Evolutionary conservation across 2,888 invertebrate species (phyloP), one percentile per base, ranked within the genome.

Genomic region (Dynastes hyllus): DNA sequence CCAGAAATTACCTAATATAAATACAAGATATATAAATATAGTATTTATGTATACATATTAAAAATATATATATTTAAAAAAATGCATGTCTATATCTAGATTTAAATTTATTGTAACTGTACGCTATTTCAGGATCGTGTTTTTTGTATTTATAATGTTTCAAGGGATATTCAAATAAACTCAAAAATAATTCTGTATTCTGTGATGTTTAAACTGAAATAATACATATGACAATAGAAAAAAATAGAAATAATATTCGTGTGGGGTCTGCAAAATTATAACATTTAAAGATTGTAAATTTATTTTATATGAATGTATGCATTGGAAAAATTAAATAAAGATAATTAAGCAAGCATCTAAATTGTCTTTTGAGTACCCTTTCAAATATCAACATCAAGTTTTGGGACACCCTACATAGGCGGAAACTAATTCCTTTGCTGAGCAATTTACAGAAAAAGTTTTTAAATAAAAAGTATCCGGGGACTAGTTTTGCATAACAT

Each of bases 1-100:
- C 87, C 87, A 86, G 85, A 84, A 82, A 82, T 85, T 87, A 84
- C 82, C 85, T 85, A 85, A 84, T 86, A 85, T 86, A 84, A 84
- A 85, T 84, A 45, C 45, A 82, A 82, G 55, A 71, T 22, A 67
- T 58, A 58, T 67, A 76, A 65, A 75, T 40, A 22, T 78, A 63
- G 75, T 75, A 67, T 75, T 78, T 78, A 73, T 75, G 75, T 75
- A 67, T 22, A 53, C 29, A 69, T 70, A 27, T 50, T 16, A 16
- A 29, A 71, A 11, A 58, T 50, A 76, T 63, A 37, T 32, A 61
- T 13, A 16, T 27, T 45, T 53, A 58, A 40, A 77, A 27, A 63
- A 16, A 63, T 70, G 45, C 63, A 71, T 66, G 50, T 73, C 61
- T 79, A 58, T 71, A 71, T 77, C 55, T 77, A 65, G 70, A 55